Conservation (phyloP, 30 jellyfish, hydroid and myxozoan species). For the Chironex yamaguchii region DNA sequence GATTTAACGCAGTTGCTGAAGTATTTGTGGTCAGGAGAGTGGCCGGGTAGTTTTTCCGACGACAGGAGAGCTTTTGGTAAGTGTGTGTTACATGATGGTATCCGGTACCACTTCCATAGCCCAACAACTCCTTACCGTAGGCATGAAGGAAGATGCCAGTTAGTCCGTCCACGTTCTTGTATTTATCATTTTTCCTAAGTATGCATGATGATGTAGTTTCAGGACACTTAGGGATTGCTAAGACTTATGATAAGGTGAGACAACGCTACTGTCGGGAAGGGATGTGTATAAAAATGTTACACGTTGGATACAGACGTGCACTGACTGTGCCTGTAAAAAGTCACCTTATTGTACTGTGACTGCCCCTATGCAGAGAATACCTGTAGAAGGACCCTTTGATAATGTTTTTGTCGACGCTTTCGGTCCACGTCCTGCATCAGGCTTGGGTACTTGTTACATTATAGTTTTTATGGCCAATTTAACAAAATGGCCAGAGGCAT, state of each 20-base stretch:
- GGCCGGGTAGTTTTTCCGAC: no score
- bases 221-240: conserved; percentile 73
- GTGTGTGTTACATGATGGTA: no score
- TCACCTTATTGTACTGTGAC: conserved; percentile 21
- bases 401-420: conserved; percentile 52
- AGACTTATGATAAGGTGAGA: conserved; percentile 49
- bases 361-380: conserved; percentile 36
- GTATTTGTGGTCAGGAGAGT: no score
- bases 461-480: conserved; percentile 48
- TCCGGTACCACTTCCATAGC: no score
- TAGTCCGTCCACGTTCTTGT: no score
- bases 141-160: no score
- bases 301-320: no score
- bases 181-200: conserved; percentile 19
- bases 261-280: neutral
- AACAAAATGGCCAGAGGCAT: conserved; percentile 66
- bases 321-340: conserved; percentile 47
- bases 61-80: no score
- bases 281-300: no score
- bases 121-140: no score
- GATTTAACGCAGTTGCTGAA: no score
- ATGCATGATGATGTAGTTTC: conserved; percentile 61
- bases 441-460: conserved; percentile 32
- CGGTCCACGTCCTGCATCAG: conserved; percentile 57
- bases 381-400: conserved; percentile 69